Conservation (phyloP, 1,140 invertebrate genomes). For the Zaprionus kolodkinae region DNA sequence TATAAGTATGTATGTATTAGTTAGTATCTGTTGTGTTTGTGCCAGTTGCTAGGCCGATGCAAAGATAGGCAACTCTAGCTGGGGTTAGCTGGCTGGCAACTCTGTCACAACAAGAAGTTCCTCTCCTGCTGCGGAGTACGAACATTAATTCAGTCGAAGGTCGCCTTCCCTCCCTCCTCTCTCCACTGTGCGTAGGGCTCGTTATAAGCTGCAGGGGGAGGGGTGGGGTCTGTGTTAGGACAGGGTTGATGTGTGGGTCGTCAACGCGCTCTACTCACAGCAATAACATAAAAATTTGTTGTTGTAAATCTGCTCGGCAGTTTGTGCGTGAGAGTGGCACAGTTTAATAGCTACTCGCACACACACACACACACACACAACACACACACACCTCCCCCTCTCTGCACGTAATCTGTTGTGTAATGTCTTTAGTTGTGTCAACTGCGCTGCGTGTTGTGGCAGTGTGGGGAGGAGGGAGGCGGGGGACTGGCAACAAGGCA, state of each 20-base stretch:
- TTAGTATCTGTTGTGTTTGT: too few relatives aligned
- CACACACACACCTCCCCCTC: constrained; percentile 39
- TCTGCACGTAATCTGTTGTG: constrained; percentile 80
- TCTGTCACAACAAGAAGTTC: constrained; percentile 28
- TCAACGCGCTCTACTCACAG: constrained; percentile 18
- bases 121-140: background rate
- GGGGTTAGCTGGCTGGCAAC: background rate
- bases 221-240: background rate
- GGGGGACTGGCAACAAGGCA: background rate
- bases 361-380: constrained; percentile 16
- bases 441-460: constrained; percentile 60
- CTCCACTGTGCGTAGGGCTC: constrained; percentile 19
- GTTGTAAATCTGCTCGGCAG: constrained; percentile 72
- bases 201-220: constrained; percentile 20
- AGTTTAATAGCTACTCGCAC: constrained; percentile 64
- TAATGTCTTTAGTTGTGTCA: constrained; percentile 84
- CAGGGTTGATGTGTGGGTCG: constrained; percentile 26
- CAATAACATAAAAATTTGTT: constrained; percentile 81
- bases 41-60: constrained; percentile 31
- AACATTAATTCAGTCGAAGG: constrained; percentile 51
- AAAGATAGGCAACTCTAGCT: constrained; percentile 36
- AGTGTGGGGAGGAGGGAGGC: background rate
- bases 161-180: background rate
- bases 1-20: constrained; percentile 11
- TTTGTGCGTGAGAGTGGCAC: constrained; percentile 56